Evolutionary conservation across 2,797 vertebrate genomes (phyloP), one percentile per base, ranked within the genome.

Genomic region (Pseudomugil gertrudae): DNA sequence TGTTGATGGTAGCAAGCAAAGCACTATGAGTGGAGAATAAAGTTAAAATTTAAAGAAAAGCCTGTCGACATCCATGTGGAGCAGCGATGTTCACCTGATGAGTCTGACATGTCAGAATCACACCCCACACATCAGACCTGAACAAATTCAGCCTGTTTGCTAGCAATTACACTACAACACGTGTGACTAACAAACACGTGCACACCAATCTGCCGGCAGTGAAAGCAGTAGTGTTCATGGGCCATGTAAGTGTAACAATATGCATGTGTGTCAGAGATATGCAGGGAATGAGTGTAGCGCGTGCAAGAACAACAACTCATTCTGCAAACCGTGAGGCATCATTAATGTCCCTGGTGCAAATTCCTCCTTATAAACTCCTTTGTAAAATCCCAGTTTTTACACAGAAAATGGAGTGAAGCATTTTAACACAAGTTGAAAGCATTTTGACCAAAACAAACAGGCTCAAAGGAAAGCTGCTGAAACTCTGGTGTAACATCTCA

Each of bases 371-470:
- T 74, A 74, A 65, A n/a, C 75, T 76, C 60, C 71, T 79, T 76
- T 14, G 50, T 6, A 24, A 85, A 85, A 89, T 86, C 84, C 77
- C 64, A 66, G 2, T 40, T 40, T 81, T 72, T 15, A 5, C 67
- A 63, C 57, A 29, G 67, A 68, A 56, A 38, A n/a, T 50, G 76
- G 80, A 54, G 76, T 67, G 51, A 87, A 69, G 43, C n/a, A 57
- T 79, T 71, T 2, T 69, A 85, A 38, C 88, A 86, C 81, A 81
- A 74, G 71, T 72, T 63, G 0, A 59, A 74, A 76, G 23, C 57
- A 65, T 83, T 87, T 66, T 30, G 57, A 75, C 56, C 17, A 21
- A 21, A 47, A 21, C n/a, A 47, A 21, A 21, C 9, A 10, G 43
- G 43, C 1, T 5, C 9, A 69, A 71, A 61, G 66, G 2, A 65